Evolutionary conservation across 2,113 vertebrate species (phyloP).

Genomic region (Patagioenas fasciata): DNA sequence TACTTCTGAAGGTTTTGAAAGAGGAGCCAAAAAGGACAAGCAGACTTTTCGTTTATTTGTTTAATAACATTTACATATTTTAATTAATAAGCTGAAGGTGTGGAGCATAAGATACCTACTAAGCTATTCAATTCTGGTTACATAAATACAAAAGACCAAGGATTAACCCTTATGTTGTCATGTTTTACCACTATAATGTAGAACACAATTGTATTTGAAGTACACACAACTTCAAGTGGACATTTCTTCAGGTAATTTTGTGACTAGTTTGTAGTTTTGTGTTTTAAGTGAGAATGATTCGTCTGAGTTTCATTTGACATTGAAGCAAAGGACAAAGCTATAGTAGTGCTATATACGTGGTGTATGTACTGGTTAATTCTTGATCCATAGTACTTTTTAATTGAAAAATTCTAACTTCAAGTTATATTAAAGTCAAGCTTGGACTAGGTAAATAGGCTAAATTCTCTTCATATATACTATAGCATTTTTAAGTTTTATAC

Average conservation of each 20-base stretch:
- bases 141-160: background rate
- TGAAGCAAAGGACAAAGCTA: background rate
- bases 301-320: background rate
- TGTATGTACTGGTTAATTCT: background rate
- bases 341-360: background rate
- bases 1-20: slow-evolving; percentile 20
- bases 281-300: slow-evolving; percentile 28
- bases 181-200: background rate
- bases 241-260: slow-evolving; percentile 19
- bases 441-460: background rate
- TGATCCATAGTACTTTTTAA: background rate
- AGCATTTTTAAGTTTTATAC: background rate
- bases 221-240: slow-evolving; percentile 2
- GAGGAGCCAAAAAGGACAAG: background rate
- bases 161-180: slow-evolving; percentile 5
- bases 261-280: background rate
- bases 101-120: background rate
- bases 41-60: slow-evolving; percentile 31
- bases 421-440: background rate
- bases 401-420: background rate
- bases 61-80: slow-evolving; percentile 31
- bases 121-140: background rate
- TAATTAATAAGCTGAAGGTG: slow-evolving; percentile 9
- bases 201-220: slow-evolving; percentile 27
- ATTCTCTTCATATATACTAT: background rate